Conservation (phyloP, 2,888 invertebrate species). For the Thecocarcelia acutangulata region DNA sequence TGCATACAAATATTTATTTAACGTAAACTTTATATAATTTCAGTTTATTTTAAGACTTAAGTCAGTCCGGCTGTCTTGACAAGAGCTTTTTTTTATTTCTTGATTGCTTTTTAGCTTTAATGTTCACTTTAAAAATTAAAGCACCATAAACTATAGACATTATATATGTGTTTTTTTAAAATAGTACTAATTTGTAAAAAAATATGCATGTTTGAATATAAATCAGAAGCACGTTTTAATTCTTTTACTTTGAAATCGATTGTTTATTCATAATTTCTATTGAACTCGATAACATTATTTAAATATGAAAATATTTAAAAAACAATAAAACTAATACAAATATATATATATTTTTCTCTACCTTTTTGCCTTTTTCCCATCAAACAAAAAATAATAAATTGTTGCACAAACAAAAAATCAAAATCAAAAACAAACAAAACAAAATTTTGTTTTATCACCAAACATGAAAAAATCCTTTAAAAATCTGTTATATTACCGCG, state of each 20-base stretch:
- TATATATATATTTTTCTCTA: slow-evolving; percentile 45
- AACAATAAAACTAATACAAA: slow-evolving; percentile 41
- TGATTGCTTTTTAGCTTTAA: slow-evolving; percentile 14
- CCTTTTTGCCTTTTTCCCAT: slow-evolving; percentile 42
- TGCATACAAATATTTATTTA: slow-evolving; percentile 34
- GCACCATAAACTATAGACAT: no score
- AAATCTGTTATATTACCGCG: not conserved
- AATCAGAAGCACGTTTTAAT: slow-evolving; percentile 34
- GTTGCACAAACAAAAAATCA: not conserved
- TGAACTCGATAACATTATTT: slow-evolving; percentile 12
- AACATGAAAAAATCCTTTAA: slow-evolving; percentile 12
- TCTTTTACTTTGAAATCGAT: not conserved
- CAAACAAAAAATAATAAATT: slow-evolving; percentile 20
- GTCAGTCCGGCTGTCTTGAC: slow-evolving; percentile 6
- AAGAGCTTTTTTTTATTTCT: not conserved
- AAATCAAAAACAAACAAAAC: slow-evolving; percentile 24
- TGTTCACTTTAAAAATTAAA: not conserved
- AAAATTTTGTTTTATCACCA: slow-evolving; percentile 1
- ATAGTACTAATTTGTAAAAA: not conserved
- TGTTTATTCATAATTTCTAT: slow-evolving; percentile 14
- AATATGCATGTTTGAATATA: slow-evolving; percentile 24
- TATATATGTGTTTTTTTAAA: not conserved
- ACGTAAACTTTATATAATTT: not conserved
- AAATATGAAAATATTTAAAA: slow-evolving; percentile 12
- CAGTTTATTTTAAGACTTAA: not conserved